Evolutionary conservation across 2,797 vertebrate species (phyloP).

Genomic region (Manis pentadactyla): DNA sequence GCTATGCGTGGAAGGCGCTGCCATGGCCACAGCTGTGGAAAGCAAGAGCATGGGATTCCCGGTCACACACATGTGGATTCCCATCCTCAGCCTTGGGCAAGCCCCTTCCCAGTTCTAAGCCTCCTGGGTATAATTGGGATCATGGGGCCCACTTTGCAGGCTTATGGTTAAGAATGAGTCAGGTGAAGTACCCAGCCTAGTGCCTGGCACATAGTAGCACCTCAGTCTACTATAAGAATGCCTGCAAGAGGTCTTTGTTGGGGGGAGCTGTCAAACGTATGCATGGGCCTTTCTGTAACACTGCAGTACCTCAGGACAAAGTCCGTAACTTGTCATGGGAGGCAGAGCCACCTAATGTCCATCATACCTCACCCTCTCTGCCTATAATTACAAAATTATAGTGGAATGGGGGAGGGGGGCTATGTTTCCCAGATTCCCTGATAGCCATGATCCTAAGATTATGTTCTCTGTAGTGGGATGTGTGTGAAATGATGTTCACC

Average conservation of each 20-base stretch:
- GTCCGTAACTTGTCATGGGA: not conserved
- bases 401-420: not conserved
- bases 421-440: not conserved
- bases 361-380: not conserved
- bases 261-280: not conserved
- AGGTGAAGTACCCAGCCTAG: not conserved
- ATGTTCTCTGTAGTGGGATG: not conserved
- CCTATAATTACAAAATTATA: not conserved
- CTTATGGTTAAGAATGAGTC: not conserved
- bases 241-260: not conserved
- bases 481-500: not conserved
- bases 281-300: not conserved
- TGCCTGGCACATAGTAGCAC: not conserved
- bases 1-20: accelerated
- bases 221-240: not conserved
- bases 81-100: not conserved
- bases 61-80: too few relatives aligned
- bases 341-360: not conserved
- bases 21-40: not conserved
- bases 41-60: not conserved
- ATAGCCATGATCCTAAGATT: not conserved
- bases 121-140: not conserved
- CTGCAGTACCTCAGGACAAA: not conserved
- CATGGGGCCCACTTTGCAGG: not conserved
- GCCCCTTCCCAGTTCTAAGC: not conserved